Conservation (phyloP, 2,888 invertebrate genomes). For the Chymomyza caudatula region DNA sequence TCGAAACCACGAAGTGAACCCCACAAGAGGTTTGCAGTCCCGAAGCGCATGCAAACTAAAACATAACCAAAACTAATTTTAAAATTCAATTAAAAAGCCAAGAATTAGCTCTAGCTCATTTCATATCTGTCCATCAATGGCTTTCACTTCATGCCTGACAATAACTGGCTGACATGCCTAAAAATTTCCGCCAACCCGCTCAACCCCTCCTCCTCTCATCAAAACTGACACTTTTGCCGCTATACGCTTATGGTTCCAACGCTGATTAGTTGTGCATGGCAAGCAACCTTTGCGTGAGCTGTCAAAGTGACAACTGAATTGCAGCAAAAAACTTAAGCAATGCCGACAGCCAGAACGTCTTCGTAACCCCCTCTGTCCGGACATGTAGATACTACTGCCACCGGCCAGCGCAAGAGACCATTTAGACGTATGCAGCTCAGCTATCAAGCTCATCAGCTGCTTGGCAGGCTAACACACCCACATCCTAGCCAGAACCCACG, state of each 20-base stretch:
- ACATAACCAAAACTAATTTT: neutral
- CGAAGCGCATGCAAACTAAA: no score
- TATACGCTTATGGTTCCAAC: slow-evolving; percentile 20
- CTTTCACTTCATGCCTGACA: slow-evolving; percentile 39
- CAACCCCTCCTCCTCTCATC: slow-evolving; percentile 48
- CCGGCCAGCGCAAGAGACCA: neutral
- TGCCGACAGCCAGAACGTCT: slow-evolving; percentile 36
- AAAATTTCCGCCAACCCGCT: neutral
- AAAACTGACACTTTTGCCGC: slow-evolving; percentile 27
- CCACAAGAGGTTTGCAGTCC: no score
- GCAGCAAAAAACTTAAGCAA: slow-evolving; percentile 52
- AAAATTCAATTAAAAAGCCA: neutral
- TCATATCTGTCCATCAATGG: slow-evolving; percentile 7
- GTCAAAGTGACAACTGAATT: slow-evolving; percentile 67
- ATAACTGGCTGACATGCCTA: neutral
- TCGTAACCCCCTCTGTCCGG: neutral
- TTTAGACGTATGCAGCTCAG: neutral
- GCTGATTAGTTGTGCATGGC: slow-evolving; percentile 46
- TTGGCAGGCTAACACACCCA: neutral
- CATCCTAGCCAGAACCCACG: neutral
- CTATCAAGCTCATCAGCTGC: neutral
- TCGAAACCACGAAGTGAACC: no score
- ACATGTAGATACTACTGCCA: slow-evolving; percentile 2
- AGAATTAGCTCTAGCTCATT: neutral
- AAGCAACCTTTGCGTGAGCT: slow-evolving; percentile 65